Conservation (phyloP, 2,888 invertebrate species). For the Osmoderma eremita region DNA sequence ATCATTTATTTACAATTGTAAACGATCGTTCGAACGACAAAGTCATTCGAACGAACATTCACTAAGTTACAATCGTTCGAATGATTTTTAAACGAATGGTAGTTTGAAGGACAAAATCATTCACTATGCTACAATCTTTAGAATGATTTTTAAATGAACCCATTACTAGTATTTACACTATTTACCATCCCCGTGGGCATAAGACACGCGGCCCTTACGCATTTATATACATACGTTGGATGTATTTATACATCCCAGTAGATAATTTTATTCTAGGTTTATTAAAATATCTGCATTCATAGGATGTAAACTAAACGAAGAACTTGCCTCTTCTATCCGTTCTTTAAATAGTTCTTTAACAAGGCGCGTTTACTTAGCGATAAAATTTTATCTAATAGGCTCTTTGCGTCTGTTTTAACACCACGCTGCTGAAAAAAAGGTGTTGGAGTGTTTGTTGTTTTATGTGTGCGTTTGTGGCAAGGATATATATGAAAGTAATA, state of each 20-base stretch:
- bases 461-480: background rate
- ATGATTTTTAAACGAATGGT: no score
- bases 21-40: no score
- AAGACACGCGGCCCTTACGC: no score
- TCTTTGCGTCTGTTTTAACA: slow-evolving; percentile 17
- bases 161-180: no score
- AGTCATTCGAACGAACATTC: no score
- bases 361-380: slow-evolving; percentile 23
- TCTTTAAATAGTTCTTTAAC: slow-evolving; percentile 26
- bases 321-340: background rate
- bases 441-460: background rate
- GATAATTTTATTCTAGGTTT: slow-evolving; percentile 23
- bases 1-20: no score
- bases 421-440: background rate
- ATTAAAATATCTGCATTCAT: slow-evolving; percentile 24
- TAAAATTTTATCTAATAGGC: slow-evolving; percentile 31
- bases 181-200: no score
- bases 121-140: no score
- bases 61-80: no score
- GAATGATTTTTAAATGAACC: no score
- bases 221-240: background rate
- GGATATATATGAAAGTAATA: slow-evolving; percentile 3
- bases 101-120: no score
- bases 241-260: slow-evolving; percentile 8
- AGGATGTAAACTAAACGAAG: background rate